A percentile compares a stretch with the other conserved stretches of the same genome.
phyloP scores from a whole-genome alignment of 1,140 invertebrate genomes.

The Planococcus citri region DNA sequence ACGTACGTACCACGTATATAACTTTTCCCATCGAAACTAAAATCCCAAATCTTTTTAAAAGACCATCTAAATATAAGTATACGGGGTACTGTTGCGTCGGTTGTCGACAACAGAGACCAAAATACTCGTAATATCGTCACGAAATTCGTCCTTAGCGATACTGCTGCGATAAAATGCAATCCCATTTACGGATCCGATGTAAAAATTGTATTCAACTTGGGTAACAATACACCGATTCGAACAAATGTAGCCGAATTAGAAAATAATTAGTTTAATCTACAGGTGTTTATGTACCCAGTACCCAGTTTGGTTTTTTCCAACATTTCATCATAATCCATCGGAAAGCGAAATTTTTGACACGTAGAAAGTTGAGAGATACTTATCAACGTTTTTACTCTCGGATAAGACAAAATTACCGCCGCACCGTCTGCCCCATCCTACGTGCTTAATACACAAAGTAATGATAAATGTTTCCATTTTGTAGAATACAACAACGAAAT shows the following conservation, averaged over 20 bases:
- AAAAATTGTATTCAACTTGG: no score
- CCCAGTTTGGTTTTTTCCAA: neutral
- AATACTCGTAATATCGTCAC: no score
- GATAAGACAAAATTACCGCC: neutral
- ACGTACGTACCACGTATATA: neutral
- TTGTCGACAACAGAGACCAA: no score
- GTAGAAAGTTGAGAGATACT: constrained; percentile 7
- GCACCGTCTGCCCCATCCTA: no score
- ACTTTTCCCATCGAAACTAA: neutral
- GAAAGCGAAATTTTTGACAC: neutral
- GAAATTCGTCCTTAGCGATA: no score
- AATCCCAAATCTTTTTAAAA: neutral
- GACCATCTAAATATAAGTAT: no score
- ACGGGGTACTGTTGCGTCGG: no score
- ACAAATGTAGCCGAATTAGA: neutral
- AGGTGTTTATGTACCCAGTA: no score
- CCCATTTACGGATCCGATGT: no score
- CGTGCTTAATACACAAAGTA: neutral
- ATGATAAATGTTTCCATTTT: neutral
- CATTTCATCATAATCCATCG: neutral
- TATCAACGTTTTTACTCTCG: neutral
- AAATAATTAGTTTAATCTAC: neutral
- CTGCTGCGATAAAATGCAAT: no score
- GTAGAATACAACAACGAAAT: no score
- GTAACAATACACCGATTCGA: no score